Base-by-base conservation (phyloP, 2,797 vertebrate genomes). In the Balearica regulorum region DNA sequence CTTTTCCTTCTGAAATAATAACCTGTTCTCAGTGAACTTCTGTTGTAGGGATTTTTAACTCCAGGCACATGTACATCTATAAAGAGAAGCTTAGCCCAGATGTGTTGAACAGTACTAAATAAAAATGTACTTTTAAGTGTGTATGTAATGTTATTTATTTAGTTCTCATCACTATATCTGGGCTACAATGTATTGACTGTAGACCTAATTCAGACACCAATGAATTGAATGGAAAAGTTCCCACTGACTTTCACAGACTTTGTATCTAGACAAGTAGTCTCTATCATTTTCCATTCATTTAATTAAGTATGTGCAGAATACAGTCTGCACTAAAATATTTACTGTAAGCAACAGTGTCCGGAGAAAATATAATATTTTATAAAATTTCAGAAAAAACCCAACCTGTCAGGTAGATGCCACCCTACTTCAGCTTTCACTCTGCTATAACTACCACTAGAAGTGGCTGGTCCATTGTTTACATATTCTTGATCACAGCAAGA, bases 401-500 rank as follows among this genome's bases (percentile, higher is more conserved):
- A 31, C 25, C 10, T 64, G 33, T 58, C 39, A 68, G 26, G 64
- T 57, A 80, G 68, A 39, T 54, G 61, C 57, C 71, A 89, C 81
- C 58, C 24, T 76, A 16, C 44, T 87, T 71, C 37, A 71, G 44
- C 48, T 80, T 87, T 89, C 54, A 53, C 68, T 89, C 48, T 49
- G 33, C 71, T 90, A 8, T 87, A 68, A 53, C 62, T 83, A 6
- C 75, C 75, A 54, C 78, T 58, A 54, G 57, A 83, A 95, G 81
- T 78, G 68, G 26, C 77, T 89, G 87, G 75, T 92, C 88, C 94
- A 83, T 92, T 95, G 91, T 95, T 96, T 87, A 44, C 75, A 11
- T 83, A 62, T 65, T 87, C 81, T 96, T 94, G 81, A 83, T 95
- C 86, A 20, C 95, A 96, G 93, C 81, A 73, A 89, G 93, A 75